Evolutionary conservation across 2,888 invertebrate genomes (phyloP), one percentile per base, ranked within the genome.

Genomic region (Plebejus argus): DNA sequence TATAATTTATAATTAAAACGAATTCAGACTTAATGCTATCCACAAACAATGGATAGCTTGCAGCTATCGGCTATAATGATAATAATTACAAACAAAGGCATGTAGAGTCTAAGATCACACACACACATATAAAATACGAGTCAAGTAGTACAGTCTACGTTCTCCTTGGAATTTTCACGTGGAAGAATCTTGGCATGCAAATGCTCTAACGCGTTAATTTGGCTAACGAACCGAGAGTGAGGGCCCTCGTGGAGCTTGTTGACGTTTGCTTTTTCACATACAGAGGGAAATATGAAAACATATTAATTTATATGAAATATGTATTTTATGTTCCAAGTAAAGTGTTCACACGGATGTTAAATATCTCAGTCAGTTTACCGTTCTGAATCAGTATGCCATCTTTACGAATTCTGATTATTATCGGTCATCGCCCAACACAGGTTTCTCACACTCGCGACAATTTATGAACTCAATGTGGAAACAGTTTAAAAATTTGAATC

Each of bases 161-260:
- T 76, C 75, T 58, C 12, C 61, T n/a, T 70, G 20, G 23, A 58
- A 74, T 76, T 77, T 70, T 66, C 72, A 78, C 75, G 66, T 72
- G 75, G 70, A 79, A 79, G 77, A 53, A 77, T 78, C 79, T 81
- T 79, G 81, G 77, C 76, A 83, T 79, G 79, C 78, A 82, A 82
- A 83, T 80, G 79, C 83, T 85, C 82, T 87, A 88, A 90, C 89
- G 87, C 89, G 90, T 88, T 92, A 91, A 92, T 92, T 91, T 91
- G 83, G 88, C 85, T 90, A 91, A 91, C 91, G 91, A 91, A 90
- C 89, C 90, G 86, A 85, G 88, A 82, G 81, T 83, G 82, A 91
- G 89, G 80, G 88, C 89, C 81, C 89, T 89, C 84, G 82, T 80
- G 83, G 81, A 83, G 86, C 82, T 83, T 84, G 85, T 81, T 83